Conservation (phyloP, 1,140 invertebrate genomes). For the Caligus rogercresseyi region DNA sequence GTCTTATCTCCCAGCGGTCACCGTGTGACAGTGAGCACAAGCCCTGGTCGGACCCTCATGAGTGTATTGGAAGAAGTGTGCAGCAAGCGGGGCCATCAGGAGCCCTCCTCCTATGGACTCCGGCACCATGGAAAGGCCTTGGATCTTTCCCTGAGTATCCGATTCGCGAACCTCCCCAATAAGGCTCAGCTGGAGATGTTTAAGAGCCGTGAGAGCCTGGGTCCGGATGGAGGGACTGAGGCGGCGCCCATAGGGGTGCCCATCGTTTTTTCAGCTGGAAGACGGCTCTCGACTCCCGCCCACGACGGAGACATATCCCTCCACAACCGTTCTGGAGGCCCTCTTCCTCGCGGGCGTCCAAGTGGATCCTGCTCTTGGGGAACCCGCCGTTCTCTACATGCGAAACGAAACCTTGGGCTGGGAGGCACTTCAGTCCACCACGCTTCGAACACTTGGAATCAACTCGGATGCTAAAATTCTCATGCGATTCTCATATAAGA, state of each 20-base stretch:
- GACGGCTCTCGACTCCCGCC: background rate
- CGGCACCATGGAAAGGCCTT: background rate
- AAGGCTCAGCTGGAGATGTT: background rate
- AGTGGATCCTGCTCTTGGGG: background rate
- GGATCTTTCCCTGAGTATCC: background rate
- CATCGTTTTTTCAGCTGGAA: background rate
- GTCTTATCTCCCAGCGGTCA: slow-evolving; percentile 1
- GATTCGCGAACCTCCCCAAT: background rate
- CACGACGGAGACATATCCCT: background rate
- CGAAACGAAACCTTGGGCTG: background rate
- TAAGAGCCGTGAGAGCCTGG: background rate
- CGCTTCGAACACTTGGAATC: background rate
- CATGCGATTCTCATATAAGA: background rate
- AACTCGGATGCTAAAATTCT: background rate
- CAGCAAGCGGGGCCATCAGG: background rate
- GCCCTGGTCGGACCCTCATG: background rate
- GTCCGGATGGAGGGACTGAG: background rate
- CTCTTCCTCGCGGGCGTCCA: background rate
- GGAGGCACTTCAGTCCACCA: background rate
- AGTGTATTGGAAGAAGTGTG: background rate
- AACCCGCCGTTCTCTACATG: background rate
- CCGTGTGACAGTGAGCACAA: background rate
- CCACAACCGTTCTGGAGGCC: background rate
- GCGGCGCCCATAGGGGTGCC: background rate
- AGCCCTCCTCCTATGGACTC: background rate